Evolutionary conservation across 2,797 vertebrate species (phyloP), one percentile per base, ranked within the genome.

Genomic region (Eleutherodactylus coqui): DNA sequence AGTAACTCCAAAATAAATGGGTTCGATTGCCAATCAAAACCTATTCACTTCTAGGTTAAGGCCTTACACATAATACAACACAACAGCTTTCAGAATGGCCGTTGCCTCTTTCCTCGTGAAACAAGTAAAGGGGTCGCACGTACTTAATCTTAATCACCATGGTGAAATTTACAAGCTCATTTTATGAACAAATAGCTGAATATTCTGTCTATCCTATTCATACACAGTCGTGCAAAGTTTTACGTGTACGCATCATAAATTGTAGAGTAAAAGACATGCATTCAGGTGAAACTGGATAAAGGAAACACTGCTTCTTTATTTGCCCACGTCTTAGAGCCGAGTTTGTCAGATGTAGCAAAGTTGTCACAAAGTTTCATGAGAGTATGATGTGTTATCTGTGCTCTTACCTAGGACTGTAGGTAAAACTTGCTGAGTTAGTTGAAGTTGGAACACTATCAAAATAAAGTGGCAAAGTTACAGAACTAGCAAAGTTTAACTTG

Each of bases 1-100:
- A 69, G 79, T 58, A 58, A 85, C 75, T 89, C 83, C 85, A 85
- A 91, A 91, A 84, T 88, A 85, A 86, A 72, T 82, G 76, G 0
- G 0, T 86, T 90, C 82, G 64, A 62, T 70, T 90, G 88, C 86
- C 73, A 89, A 53, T 75, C 70, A 78, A 88, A 88, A 87, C 86
- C 75, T 67, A 83, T 69, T 34, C 83, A 75, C 13, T 89, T 89
- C 69, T 90, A 43, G 81, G 83, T 89, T 90, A 80, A 86, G 27
- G 43, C 80, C 4, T 88, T 87, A 69, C 41, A 17, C 34, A 91
- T 90, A 75, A 85, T 64, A 2, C 82, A 32, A 47, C 78, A 67
- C 21, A 79, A 32, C 89, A 3, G 58, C 11, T 78, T 83, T 86
- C 38, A 49, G 88, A 87, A 64, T 5, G 19, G 7, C 58, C 88